These are phyloP conservation scores for Philereme vetulata DNA, from an alignment of 2,888 invertebrate species.

Conservation along the genomic window DNA sequence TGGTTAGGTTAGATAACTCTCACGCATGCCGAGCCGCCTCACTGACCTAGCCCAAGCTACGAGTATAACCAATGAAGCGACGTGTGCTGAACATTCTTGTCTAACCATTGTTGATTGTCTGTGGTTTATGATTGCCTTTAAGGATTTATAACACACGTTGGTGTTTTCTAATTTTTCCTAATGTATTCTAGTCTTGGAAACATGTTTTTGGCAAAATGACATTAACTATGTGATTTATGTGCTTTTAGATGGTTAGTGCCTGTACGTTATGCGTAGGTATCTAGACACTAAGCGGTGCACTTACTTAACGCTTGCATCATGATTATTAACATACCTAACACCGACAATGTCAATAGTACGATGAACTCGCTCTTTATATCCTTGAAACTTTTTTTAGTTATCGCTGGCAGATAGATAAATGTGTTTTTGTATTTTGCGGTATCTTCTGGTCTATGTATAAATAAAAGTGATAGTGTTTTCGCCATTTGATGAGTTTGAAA, in stretches of 20 bases:
- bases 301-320: constrained; percentile 58
- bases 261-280: constrained; percentile 36
- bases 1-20: neutral
- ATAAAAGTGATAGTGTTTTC: constrained; percentile 29
- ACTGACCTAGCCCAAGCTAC: constrained; percentile 30
- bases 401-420: constrained; percentile 42
- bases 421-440: constrained; percentile 31
- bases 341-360: constrained; percentile 73
- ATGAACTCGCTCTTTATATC: constrained; percentile 67
- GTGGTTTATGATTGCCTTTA: neutral
- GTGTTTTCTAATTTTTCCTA: too few relatives aligned
- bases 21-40: constrained; percentile 8
- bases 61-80: constrained; percentile 22
- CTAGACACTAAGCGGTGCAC: constrained; percentile 23
- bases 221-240: too few relatives aligned
- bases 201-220: neutral
- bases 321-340: constrained; percentile 57
- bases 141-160: neutral
- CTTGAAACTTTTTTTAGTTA: constrained; percentile 73
- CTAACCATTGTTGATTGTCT: neutral
- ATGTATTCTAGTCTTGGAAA: neutral
- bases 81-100: neutral
- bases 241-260: constrained; percentile 3
- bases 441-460: constrained; percentile 23
- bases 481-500: constrained; percentile 23